Evolutionary conservation across 2,797 vertebrate genomes (phyloP), one percentile per base, ranked within the genome.

Genomic region (Hylomyscus alleni): DNA sequence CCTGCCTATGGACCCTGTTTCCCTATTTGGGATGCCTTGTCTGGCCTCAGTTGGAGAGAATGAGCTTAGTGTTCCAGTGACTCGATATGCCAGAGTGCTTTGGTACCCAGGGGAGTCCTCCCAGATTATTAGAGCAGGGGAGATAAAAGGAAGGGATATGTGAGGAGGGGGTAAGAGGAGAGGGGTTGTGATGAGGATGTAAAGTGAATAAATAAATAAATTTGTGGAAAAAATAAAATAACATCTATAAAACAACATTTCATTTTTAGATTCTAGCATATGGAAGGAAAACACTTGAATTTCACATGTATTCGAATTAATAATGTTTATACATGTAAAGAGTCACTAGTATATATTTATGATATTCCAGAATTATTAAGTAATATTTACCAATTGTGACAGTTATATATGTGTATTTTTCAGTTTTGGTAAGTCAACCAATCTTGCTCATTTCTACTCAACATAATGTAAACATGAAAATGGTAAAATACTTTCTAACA

Each of bases 381-480:
- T 81, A 84, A 77, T 92, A 96, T 95, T 96, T 76, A 89, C 0
- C 12, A 85, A 40, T 26, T 60, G 67, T 92, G n/a, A 85, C 37
- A 92, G 69, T 92, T 44, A 44, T 78, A 92, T 93, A 87, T 58
- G 56, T 52, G 76, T 47, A 95, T 82, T 80, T 88, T 93, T 96
- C 72, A 90, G 58, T 85, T 92, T 69, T 82, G 50, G 82, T 3
- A 80, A 95, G 15, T 75, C 34, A 62, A 40, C 88, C 81, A 77
- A 84, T 94, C 52, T 86, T 91, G 84, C 3, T 91, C 13, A 92
- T 91, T 81, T 94, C 11, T 90, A n/a, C 11, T 75, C 3, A 96
- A 54, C 50, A 0, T 8, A 93, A 90, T 89, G 7, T 87, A 91
- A 82, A 77, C 34, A 89, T 1, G 12, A 2, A 92, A 95, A 65